Evolutionary conservation across 2,113 vertebrate genomes (phyloP).

Genomic region (Aspidoscelis tigris): DNA sequence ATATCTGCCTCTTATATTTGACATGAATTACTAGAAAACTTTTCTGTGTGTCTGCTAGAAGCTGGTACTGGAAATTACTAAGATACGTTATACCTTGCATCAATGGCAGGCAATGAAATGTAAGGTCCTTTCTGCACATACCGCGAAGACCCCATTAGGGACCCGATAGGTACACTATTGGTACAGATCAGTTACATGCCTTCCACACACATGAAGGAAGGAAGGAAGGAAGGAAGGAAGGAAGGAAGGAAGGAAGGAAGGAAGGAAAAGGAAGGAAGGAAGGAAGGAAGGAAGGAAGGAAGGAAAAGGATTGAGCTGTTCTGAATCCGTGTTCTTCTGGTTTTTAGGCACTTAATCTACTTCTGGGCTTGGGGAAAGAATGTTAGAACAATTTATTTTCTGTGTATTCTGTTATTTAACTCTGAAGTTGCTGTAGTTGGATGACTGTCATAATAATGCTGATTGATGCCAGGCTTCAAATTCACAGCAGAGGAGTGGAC

Average conservation of each 20-base stretch:
- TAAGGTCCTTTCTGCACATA: too few relatives aligned
- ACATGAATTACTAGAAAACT: not conserved
- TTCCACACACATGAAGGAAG: too few relatives aligned
- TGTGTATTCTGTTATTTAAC: not conserved
- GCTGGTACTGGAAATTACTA: not conserved
- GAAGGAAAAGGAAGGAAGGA: not conserved
- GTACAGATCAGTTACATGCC: too few relatives aligned
- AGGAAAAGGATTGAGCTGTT: too few relatives aligned
- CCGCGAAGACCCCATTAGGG: too few relatives aligned
- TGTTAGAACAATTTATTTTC: not conserved
- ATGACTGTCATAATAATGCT: not conserved
- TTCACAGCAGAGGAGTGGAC: not conserved
- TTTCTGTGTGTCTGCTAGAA: not conserved
- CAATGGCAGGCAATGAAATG: too few relatives aligned
- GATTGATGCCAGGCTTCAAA: not conserved
- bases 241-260: not conserved
- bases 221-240: not conserved
- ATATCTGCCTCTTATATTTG: not conserved
- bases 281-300: not conserved
- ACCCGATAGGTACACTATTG: too few relatives aligned
- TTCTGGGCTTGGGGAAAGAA: too few relatives aligned
- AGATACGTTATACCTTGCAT: not conserved
- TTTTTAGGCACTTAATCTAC: too few relatives aligned
- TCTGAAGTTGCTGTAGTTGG: not conserved
- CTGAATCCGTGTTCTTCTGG: too few relatives aligned